phyloP scores from a whole-genome alignment of 1,140 invertebrate genomes.

The Drosophila kikkawai region DNA sequence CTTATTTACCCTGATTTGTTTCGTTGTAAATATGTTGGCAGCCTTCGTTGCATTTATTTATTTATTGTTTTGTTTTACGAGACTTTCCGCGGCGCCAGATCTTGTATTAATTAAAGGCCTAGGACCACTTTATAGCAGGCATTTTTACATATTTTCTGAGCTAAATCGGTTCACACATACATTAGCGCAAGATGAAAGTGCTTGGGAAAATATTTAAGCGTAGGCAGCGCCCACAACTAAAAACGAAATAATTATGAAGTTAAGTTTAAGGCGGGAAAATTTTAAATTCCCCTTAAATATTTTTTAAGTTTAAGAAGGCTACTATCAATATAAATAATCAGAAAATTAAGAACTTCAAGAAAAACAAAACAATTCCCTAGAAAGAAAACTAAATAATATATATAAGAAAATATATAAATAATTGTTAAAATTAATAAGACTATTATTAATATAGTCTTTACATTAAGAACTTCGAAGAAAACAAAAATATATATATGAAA shows the following conservation, averaged over 20 bases:
- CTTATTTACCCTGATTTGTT: constrained; percentile 62
- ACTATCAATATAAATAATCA: neutral
- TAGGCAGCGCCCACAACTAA: constrained; percentile 25
- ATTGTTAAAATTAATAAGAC: neutral
- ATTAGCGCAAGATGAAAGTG: constrained; percentile 50
- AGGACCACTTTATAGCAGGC: neutral
- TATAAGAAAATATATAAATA: neutral
- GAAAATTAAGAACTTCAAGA: no score
- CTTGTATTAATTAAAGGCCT: constrained; percentile 54
- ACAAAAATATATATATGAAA: no score
- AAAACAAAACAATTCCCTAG: no score
- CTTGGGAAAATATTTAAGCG: constrained; percentile 4
- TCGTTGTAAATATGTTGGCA: constrained; percentile 67
- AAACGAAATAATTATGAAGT: neutral
- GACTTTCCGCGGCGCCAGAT: constrained; percentile 44
- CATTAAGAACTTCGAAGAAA: no score
- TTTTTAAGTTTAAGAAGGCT: neutral
- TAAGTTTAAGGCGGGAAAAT: neutral
- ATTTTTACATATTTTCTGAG: constrained; percentile 44
- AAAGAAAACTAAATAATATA: no score
- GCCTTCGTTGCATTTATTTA: constrained; percentile 37
- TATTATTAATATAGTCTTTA: no score
- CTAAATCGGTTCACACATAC: constrained; percentile 54
- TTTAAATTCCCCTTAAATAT: neutral
- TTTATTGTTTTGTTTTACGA: constrained; percentile 40